Evolutionary conservation across 2,888 invertebrate genomes (phyloP), one percentile per base, ranked within the genome.

Genomic region (Latrodectus hesperus): DNA sequence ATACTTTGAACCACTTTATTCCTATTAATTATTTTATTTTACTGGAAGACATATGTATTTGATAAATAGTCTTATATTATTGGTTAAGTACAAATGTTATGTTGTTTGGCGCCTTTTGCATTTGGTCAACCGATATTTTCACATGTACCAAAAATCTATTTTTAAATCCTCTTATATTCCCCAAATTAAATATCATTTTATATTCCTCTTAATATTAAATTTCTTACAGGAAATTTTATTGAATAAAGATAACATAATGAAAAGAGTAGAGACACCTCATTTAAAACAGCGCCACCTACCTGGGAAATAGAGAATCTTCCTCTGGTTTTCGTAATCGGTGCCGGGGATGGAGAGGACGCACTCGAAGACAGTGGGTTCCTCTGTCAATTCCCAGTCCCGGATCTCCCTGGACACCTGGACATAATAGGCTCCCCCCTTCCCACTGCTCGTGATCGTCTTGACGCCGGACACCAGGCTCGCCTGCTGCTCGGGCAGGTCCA

Each of bases 331-430:
- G 68, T 90, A 88, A 75, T 88, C 86, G 10, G 90, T 88, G 65
- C 90, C 90, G 9, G 90, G 88, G 55, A 90, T 89, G 64, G 87
- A 78, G 51, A 90, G 85, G 38, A 90, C 79, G 73, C 90, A 90
- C 64, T 89, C 89, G 77, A 89, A 90, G 68, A 73, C 55, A 17
- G 88, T 79, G n/a, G 88, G 85, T 17, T 74, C 77, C 38, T 73
- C 81, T 0, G 22, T 38, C 52, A 89, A 83, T 51, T 89, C 89
- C 65, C 83, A 60, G 71, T 89, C 86, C 14, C 86, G 51, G 26
- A 89, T 71, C 55, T 79, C 83, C 16, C 89, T 60, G 71, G 83
- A 83, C 17, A 83, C 76, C 67, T 84, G 79, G 38, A 86, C 80
- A 55, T 67, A 68, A 67, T 79, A 89, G 72, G 89, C 89, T 68